Evolutionary conservation across 2,113 vertebrate species (phyloP), one percentile per base, ranked within the genome.

Genomic region (Falco punctatus): DNA sequence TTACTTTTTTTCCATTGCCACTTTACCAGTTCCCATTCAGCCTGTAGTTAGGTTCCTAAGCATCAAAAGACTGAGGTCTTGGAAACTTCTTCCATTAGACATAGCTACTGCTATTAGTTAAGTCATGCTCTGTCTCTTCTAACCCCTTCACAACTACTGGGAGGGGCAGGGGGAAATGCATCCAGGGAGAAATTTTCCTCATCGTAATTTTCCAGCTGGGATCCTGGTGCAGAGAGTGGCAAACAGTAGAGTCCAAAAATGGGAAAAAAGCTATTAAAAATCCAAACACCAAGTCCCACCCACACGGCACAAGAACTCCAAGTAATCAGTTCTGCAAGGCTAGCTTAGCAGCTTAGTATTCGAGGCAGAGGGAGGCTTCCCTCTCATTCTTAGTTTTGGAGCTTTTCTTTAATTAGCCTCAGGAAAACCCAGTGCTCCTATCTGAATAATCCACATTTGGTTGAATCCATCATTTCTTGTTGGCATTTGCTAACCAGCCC

Each of bases 391-490:
- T 64, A 65, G 86, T 75, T 96, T 91, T 91, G 90, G 70, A 96
- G 95, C 87, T 83, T 73, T 97, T 73, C 94, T 93, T 97, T 97
- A 98, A 98, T 98, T 96, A 98, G 97, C 97, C 87, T 75, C 38
- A 72, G 86, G 88, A 95, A 97, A 97, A 96, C 87, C 86, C 87
- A 88, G 94, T 9, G 65, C 92, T 94, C 78, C 90, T 87, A 72
- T 96, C 88, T 94, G 94, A 97, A 97, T 96, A 98, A 98, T 97
- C 97, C 94, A 74, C 49, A 49, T 86, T 80, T 78, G 90, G 96
- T 94, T 98, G 94, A 95, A 95, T 72, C 57, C 65, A 94, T 89
- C 95, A 74, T 40, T 81, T 69, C 93, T 67, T 3, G 55, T 55
- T 87, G 95, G 75, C 38, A 33, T 65, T 89, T 88, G 92, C 81